A percentile compares a stretch with the other conserved stretches of the same genome.
Conservation (phyloP, 2,888 invertebrate species). For the Himalopsyche tibetana region DNA sequence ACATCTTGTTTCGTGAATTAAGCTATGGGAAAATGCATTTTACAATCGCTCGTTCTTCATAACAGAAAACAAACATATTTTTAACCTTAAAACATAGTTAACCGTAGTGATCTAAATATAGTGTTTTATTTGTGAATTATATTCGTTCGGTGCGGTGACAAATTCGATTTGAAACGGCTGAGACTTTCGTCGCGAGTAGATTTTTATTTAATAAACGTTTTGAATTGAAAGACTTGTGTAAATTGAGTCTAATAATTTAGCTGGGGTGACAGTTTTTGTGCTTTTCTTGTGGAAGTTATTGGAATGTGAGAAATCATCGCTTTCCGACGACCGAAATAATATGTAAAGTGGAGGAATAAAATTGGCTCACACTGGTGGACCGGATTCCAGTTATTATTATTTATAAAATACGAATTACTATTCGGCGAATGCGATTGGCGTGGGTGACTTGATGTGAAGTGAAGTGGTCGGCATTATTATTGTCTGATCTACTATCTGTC, state of each 20-base stretch:
- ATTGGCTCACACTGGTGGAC: constrained; percentile 46
- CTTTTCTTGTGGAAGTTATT: constrained; percentile 35
- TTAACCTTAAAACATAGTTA: constrained; percentile 54
- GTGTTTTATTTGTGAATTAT: constrained; percentile 47
- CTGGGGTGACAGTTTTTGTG: constrained; percentile 42
- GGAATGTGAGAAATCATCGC: constrained; percentile 20
- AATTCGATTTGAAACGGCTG: constrained; percentile 36
- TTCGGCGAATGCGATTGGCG: constrained; percentile 36
- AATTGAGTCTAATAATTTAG: constrained; percentile 46
- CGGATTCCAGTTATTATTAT: constrained; percentile 39
- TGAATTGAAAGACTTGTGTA: constrained; percentile 36
- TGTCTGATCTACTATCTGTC: constrained; percentile 6
- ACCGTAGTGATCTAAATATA: constrained; percentile 52
- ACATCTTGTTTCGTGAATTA: constrained; percentile 32
- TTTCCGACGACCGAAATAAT: constrained; percentile 31
- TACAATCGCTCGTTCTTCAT: constrained; percentile 24
- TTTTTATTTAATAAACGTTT: constrained; percentile 35
- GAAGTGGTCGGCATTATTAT: constrained; percentile 13
- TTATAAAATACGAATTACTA: constrained; percentile 42
- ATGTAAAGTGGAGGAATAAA: constrained; percentile 33
- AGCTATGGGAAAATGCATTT: constrained; percentile 4
- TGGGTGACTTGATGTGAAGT: constrained; percentile 21
- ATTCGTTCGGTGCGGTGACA: constrained; percentile 34
- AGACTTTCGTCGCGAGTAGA: constrained; percentile 38
- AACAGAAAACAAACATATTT: constrained; percentile 44